phyloP scores from a whole-genome alignment of 2,113 vertebrate genomes.

The Ahaetulla prasina region DNA sequence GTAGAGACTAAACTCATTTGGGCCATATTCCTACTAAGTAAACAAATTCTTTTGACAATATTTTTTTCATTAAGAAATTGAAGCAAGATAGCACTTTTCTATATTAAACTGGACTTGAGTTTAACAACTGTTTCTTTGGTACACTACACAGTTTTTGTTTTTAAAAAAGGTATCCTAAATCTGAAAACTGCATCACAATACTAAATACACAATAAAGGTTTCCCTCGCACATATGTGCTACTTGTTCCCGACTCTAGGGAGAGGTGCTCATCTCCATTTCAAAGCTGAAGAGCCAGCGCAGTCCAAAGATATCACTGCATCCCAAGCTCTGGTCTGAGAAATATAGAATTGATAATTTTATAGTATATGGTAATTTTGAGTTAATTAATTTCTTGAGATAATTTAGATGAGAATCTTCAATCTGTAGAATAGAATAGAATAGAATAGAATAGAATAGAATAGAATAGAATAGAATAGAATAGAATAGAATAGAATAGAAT shows the following conservation, averaged over 20 bases:
- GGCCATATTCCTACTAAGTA: neutral
- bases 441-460: too few relatives aligned
- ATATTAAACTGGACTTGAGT: neutral
- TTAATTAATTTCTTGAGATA: neutral
- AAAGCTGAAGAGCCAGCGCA: too few relatives aligned
- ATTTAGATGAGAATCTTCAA: neutral
- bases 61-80: neutral
- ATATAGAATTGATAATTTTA: neutral
- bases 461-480: too few relatives aligned
- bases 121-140: neutral
- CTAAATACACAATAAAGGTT: neutral
- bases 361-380: neutral
- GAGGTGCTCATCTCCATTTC: too few relatives aligned
- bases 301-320: too few relatives aligned
- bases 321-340: too few relatives aligned
- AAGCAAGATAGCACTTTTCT: neutral
- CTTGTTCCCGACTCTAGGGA: too few relatives aligned
- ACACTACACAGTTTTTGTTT: neutral
- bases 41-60: neutral
- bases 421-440: too few relatives aligned
- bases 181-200: neutral
- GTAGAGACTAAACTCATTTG: neutral
- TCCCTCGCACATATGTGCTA: too few relatives aligned
- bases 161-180: neutral
- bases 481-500: too few relatives aligned